These are phyloP conservation scores for Drosophila mulleri DNA, from an alignment of 2,888 invertebrate species.

Conservation along the genomic window DNA sequence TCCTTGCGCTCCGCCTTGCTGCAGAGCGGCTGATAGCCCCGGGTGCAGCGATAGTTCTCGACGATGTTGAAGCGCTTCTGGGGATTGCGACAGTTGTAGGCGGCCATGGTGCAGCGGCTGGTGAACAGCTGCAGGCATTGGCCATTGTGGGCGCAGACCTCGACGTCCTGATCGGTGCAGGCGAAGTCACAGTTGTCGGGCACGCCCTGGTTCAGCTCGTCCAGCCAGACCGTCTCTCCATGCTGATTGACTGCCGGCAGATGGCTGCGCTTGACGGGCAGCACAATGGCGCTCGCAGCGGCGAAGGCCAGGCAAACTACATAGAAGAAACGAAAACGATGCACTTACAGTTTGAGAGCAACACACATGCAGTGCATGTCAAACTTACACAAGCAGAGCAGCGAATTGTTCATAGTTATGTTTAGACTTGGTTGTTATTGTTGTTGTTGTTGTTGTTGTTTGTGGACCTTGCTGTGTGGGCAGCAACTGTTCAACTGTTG, in stretches of 20 bases:
- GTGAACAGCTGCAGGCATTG: constrained; percentile 73
- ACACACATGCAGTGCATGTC: neutral
- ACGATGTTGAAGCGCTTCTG: constrained; percentile 66
- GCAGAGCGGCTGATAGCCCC: constrained; percentile 57
- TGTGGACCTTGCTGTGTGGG: constrained; percentile 48
- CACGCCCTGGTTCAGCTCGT: constrained; percentile 31
- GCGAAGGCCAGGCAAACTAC: constrained; percentile 32
- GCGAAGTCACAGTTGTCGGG: constrained; percentile 67
- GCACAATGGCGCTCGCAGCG: constrained; percentile 44
- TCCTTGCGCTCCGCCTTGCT: constrained; percentile 50
- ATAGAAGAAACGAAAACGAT: neutral
- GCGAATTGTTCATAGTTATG: constrained; percentile 43
- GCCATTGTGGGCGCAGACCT: constrained; percentile 74
- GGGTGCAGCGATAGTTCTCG: constrained; percentile 66
- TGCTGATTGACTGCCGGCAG: constrained; percentile 56
- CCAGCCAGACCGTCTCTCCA: constrained; percentile 46
- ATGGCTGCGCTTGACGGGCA: constrained; percentile 35
- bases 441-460: constrained; percentile 1
- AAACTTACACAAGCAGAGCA: constrained; percentile 55
- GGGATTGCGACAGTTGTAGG: constrained; percentile 78
- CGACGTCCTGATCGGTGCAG: constrained; percentile 59
- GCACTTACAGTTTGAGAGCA: neutral
- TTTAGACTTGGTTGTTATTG: constrained; percentile 29
- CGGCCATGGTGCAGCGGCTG: constrained; percentile 67
- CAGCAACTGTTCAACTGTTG: constrained; percentile 65